Evolutionary conservation across 1,140 invertebrate species (phyloP), one percentile per base, ranked within the genome.

Genomic region (Drosophila teissieri): DNA sequence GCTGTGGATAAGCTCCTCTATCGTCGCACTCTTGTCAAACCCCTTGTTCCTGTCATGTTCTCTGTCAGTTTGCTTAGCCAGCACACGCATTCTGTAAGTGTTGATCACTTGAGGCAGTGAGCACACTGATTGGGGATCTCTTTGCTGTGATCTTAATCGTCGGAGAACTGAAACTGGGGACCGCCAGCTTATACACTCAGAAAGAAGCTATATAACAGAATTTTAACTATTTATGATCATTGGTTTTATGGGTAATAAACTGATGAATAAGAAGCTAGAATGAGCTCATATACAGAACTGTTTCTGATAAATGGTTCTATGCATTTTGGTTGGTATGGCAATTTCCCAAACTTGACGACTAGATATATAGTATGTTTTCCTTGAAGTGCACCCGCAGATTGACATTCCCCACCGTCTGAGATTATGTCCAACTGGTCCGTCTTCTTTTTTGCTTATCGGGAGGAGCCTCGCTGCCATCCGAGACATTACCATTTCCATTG

Each of bases 401-500:
- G 84, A 77, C 84, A 88, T 88, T 89, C 85, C 56, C 40, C 45
- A 37, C 44, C 61, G 73, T 78, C 80, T 69, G 77, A 84, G 84
- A 89, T 89, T 89, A 89, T 80, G 85, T 80, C 49, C 67, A 74
- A 86, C 78, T 75, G 62, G 64, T 80, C 65, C 63, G 70, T 55
- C 49, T 58, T 45, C 65, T 63, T 77, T 62, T 34, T 56, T 61
- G 45, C 46, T 55, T 68, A 57, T 60, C 73, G 74, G 56, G 73
- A 80, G 78, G 76, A 74, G 80, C 45, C 56, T 70, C 51, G 53
- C 67, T 51, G 36, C 52, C 53, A 61, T 58, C 52, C 62, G 53
- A 70, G 78, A 63, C 75, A 79, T 78, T 81, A 73, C 57, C 79
- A 83, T 77, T 79, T 89, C 83, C 84, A 89, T 88, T 89, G 85